Evolutionary conservation across 2,888 invertebrate species (phyloP).

Genomic region (Eurytoma adleriae): DNA sequence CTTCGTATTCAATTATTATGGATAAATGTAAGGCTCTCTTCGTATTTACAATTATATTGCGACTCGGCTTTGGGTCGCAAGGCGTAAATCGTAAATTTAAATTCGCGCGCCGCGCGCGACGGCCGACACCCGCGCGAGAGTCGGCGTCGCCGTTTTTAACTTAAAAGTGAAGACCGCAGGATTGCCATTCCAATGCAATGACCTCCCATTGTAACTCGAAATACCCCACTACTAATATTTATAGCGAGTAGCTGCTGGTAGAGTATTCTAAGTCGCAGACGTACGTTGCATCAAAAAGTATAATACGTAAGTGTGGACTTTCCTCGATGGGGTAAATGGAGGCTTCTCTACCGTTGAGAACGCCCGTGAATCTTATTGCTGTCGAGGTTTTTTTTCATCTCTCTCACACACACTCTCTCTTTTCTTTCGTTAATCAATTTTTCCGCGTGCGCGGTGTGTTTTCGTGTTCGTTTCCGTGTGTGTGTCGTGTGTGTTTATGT

Average conservation of each 20-base stretch:
- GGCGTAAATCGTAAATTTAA: too few species aligned
- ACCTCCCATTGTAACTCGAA: too few species aligned
- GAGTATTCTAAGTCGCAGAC: slow-evolving; percentile 59
- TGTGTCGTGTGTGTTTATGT: not conserved
- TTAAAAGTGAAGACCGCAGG: too few species aligned
- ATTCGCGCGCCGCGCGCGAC: too few species aligned
- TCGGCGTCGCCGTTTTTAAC: too few species aligned
- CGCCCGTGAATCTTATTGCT: slow-evolving; percentile 51
- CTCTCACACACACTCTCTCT: too few species aligned
- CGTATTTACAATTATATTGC: slow-evolving; percentile 57
- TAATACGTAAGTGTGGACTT: slow-evolving; percentile 49
- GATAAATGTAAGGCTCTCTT: slow-evolving; percentile 57
- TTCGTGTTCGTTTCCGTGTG: not conserved
- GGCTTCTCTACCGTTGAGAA: slow-evolving; percentile 56
- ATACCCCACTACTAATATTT: not conserved
- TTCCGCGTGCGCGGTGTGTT: not conserved
- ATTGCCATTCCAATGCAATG: too few species aligned
- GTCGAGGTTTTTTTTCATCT: slow-evolving; percentile 43
- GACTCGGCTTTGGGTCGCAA: too few species aligned
- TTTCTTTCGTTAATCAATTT: slow-evolving; percentile 45
- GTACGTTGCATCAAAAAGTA: slow-evolving; percentile 54
- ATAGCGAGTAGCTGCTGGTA: slow-evolving; percentile 27
- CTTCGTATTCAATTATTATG: slow-evolving; percentile 56
- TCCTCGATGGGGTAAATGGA: slow-evolving; percentile 47
- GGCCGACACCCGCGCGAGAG: too few species aligned